Evolutionary conservation across 35 echinoderm and acorn worm species (phyloP), one percentile per base, ranked within the genome.

Genomic region (Holothuria glaberrima): DNA sequence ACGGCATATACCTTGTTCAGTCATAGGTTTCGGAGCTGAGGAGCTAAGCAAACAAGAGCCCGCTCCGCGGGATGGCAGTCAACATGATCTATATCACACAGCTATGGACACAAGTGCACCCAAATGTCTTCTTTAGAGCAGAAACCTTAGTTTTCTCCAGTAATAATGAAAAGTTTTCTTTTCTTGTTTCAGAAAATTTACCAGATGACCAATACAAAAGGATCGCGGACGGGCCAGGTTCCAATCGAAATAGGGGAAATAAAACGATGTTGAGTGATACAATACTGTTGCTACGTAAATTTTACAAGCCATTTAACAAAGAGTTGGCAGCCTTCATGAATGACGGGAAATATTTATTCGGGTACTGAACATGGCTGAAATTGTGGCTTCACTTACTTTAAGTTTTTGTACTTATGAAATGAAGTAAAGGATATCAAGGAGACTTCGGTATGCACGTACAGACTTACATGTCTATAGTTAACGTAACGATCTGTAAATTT

Each of bases 271-370:
- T 78, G 19, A 48, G 50, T 38, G 20, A 78, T 41, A 78, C 74
- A 6, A 78, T 20, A 48, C 21, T 9, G 9, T 35, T 78, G 9
- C 20, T 78, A 24, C 74, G 50, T 48, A 48, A 78, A 13, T 78
- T 78, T 18, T 78, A 78, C 33, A 45, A 24, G 17, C 74, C 74
- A n/a, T 78, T 52, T 48, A 78, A 78, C 41, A 41, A 28, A 27
- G 31, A 78, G 74, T 48, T 78, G 41, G 22, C 74, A 78, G 21
- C 20, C 50, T 78, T 78, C n/a, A 78, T 78, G 74, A 50, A 78
- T 78, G 74, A 78, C 29, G 35, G 50, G n/a, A 45, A 48, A n/a
- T 78, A 78, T 29, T 48, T 48, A 24, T 78, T 78, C 50, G 74
- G 74, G 6, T 78, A 78, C 20, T 78, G 74, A 78, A 41, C 7